Evolutionary conservation across 2,113 vertebrate species (phyloP).

Genomic region (Platysteira castanea): DNA sequence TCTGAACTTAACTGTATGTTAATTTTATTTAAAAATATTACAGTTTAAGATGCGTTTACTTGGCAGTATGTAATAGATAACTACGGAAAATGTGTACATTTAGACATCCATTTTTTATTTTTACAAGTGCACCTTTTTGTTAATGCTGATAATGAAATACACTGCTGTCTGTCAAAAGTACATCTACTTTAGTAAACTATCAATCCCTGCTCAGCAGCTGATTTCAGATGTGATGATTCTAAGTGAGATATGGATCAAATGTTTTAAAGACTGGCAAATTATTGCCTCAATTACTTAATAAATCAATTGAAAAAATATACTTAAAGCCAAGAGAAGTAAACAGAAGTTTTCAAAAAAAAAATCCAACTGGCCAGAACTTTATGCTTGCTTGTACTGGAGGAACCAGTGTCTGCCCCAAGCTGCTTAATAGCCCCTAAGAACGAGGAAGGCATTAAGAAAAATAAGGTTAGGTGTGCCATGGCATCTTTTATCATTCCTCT

Average conservation of each 20-base stretch:
- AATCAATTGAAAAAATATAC: background rate
- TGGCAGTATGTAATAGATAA: background rate
- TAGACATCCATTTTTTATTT: background rate
- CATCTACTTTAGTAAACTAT: background rate
- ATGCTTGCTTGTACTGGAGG: background rate
- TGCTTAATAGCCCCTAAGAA: background rate
- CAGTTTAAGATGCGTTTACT: background rate
- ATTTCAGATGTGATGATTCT: background rate
- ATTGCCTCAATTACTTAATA: background rate
- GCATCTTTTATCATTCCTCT: background rate
- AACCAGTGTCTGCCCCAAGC: background rate
- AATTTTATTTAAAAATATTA: background rate
- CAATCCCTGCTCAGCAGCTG: background rate
- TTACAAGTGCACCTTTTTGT: background rate
- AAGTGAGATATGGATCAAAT: background rate
- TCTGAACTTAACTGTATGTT: background rate
- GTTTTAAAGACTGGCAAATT: background rate
- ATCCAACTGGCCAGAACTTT: background rate
- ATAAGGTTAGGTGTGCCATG: background rate
- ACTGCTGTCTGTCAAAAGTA: background rate
- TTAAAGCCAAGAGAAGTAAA: background rate
- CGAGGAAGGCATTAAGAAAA: background rate
- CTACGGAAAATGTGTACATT: background rate
- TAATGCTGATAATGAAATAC: background rate
- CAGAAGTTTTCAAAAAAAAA: background rate